Percentiles rank a stretch among this genome's conserved stretches.
Evolutionary conservation across 2,797 vertebrate genomes (phyloP).

Genomic region (Toxotes lorentzi): DNA sequence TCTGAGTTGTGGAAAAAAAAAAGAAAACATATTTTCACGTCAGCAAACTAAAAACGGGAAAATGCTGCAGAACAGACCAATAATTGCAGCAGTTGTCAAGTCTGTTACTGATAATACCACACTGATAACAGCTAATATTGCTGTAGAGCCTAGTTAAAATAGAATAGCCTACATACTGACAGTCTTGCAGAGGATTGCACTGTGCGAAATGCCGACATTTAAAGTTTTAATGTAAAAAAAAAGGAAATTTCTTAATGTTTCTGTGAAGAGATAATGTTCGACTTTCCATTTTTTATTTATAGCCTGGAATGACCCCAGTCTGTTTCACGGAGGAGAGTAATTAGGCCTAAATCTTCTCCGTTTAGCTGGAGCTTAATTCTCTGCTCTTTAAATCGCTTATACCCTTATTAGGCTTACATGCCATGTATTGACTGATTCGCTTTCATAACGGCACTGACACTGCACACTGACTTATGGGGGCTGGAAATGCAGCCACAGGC

Average conservation of each 20-base stretch:
- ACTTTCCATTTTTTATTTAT: slow-evolving; percentile 19
- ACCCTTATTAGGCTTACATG: slow-evolving; percentile 44
- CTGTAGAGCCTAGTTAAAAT: slow-evolving; percentile 6
- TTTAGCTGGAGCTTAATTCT: slow-evolving; percentile 46
- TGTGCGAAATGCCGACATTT: background rate
- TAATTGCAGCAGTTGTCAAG: slow-evolving; percentile 47
- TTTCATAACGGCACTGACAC: slow-evolving; percentile 52
- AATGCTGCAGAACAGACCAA: slow-evolving; percentile 5
- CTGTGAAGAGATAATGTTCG: background rate
- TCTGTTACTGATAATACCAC: slow-evolving; percentile 62
- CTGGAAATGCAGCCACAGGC: slow-evolving; percentile 60
- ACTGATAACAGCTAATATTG: slow-evolving; percentile 9
- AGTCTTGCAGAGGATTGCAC: background rate
- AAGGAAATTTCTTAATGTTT: background rate
- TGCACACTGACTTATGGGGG: slow-evolving; percentile 57
- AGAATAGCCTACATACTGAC: slow-evolving; percentile 5
- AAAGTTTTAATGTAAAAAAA: background rate
- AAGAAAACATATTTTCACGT: background rate
- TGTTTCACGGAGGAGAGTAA: slow-evolving; percentile 42
- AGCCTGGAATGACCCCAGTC: slow-evolving; percentile 30
- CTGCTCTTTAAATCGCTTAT: slow-evolving; percentile 47
- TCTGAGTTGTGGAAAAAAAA: background rate
- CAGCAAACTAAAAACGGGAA: slow-evolving; percentile 41
- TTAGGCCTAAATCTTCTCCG: slow-evolving; percentile 35
- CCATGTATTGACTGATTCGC: slow-evolving; percentile 56